phyloP scores from a whole-genome alignment of 92 coral and sea anemone genomes.

The Isaurus tuberculatus region DNA sequence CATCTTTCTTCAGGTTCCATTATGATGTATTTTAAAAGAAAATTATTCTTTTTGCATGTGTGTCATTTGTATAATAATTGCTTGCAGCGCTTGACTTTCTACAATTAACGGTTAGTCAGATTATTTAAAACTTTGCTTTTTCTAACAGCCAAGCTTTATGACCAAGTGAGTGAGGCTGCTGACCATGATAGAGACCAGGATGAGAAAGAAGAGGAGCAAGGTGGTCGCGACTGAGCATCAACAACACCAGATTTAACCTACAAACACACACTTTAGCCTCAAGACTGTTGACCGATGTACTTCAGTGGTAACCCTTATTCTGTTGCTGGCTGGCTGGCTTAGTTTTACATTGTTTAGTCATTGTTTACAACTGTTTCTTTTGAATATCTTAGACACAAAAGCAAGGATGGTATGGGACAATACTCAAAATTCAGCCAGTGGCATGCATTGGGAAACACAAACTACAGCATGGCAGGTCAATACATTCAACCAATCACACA shows the following conservation, averaged over 20 bases:
- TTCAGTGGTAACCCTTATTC: conserved; percentile 28
- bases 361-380: background rate
- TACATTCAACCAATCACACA: conserved; percentile 2
- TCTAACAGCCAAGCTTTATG: conserved; percentile 37
- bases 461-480: background rate
- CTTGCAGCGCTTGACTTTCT: no score
- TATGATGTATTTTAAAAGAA: no score
- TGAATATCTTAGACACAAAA: background rate
- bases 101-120: no score
- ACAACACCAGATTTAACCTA: background rate
- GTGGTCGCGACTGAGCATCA: conserved; percentile 40
- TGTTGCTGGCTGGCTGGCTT: conserved; percentile 26
- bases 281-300: conserved; percentile 21
- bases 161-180: conserved; percentile 49
- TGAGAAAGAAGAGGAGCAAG: conserved; percentile 12
- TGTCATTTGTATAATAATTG: no score
- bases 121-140: background rate
- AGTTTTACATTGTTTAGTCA: background rate
- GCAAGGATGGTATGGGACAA: background rate
- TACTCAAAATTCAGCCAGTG: background rate
- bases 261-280: background rate
- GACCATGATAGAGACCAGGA: conserved; percentile 57
- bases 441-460: background rate
- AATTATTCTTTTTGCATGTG: no score
- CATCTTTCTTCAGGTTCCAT: no score